These are phyloP conservation scores for Orchesellides sinensis DNA, from an alignment of 2,888 invertebrate genomes.

Conservation along the genomic window DNA sequence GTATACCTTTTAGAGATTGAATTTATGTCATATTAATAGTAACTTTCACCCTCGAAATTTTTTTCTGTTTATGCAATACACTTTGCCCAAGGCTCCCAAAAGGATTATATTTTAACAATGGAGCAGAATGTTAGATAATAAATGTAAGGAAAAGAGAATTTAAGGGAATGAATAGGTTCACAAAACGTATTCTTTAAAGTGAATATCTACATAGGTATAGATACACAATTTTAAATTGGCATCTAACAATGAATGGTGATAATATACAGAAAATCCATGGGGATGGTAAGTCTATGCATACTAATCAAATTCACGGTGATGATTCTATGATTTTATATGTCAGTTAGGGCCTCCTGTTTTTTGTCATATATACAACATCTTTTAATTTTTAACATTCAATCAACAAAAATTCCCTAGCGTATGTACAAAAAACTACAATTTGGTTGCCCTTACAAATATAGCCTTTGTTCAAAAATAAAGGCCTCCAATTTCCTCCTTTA, in stretches of 20 bases:
- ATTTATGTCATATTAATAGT: neutral
- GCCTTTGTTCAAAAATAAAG: slow-evolving; percentile 39
- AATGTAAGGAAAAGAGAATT: neutral
- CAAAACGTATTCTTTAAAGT: neutral
- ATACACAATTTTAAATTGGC: too few species aligned
- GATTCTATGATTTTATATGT: neutral
- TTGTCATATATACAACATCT: neutral
- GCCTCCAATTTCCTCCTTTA: slow-evolving; percentile 43
- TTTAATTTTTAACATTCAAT: too few species aligned
- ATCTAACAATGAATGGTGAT: too few species aligned
- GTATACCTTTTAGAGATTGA: neutral
- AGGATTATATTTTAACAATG: too few species aligned
- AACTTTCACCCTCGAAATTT: slow-evolving; percentile 11
- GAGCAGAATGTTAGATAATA: neutral
- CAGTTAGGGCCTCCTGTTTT: neutral
- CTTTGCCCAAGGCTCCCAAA: neutral
- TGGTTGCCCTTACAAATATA: slow-evolving; percentile 22
- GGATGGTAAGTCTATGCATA: too few species aligned
- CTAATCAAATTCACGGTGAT: too few species aligned
- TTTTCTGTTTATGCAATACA: slow-evolving; percentile 3
- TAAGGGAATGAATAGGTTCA: neutral
- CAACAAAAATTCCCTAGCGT: too few species aligned
- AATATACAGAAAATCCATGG: too few species aligned
- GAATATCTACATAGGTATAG: too few species aligned
- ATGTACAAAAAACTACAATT: too few species aligned